Percentiles rank a stretch among this genome's conserved stretches.
Conservation (phyloP, 2,113 vertebrate genomes). For the Origma solitaria region DNA sequence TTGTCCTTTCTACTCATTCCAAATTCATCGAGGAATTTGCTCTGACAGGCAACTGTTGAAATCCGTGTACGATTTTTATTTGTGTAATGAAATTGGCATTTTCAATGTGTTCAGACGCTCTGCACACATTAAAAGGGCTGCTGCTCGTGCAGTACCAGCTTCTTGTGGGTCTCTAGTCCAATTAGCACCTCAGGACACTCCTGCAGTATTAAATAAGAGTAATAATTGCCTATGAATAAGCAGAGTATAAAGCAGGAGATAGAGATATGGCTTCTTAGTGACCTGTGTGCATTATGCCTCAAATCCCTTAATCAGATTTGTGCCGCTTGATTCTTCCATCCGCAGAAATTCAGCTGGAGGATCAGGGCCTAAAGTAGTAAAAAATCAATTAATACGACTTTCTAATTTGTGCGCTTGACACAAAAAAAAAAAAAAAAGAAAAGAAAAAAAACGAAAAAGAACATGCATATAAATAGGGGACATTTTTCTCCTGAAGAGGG, state of each 20-base stretch:
- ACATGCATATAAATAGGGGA: constrained; percentile 50
- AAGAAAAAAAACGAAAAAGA: not conserved
- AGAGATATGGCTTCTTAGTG: constrained; percentile 32
- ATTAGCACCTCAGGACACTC: constrained; percentile 4
- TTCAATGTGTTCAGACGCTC: constrained; percentile 1
- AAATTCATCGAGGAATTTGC: not conserved
- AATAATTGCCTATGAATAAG: constrained; percentile 63
- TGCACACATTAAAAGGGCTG: not conserved
- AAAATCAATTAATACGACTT: constrained; percentile 67
- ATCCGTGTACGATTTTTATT: not conserved
- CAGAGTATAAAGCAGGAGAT: constrained; percentile 13
- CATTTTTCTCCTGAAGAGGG: constrained; percentile 73
- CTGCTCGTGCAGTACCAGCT: not conserved
- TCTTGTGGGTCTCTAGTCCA: not conserved
- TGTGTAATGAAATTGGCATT: constrained; percentile 28
- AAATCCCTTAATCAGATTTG: constrained; percentile 53
- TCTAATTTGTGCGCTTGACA: constrained; percentile 58
- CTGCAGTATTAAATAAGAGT: constrained; percentile 34
- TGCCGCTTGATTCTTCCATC: constrained; percentile 13
- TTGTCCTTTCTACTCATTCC: not conserved
- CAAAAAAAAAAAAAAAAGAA: constrained; percentile 7
- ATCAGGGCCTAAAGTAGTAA: constrained; percentile 38
- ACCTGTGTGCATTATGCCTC: constrained; percentile 28
- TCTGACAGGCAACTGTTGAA: not conserved
- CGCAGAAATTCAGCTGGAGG: constrained; percentile 21